Base-by-base conservation (phyloP, 1,140 invertebrate genomes). In the Aphis craccivora region DNA sequence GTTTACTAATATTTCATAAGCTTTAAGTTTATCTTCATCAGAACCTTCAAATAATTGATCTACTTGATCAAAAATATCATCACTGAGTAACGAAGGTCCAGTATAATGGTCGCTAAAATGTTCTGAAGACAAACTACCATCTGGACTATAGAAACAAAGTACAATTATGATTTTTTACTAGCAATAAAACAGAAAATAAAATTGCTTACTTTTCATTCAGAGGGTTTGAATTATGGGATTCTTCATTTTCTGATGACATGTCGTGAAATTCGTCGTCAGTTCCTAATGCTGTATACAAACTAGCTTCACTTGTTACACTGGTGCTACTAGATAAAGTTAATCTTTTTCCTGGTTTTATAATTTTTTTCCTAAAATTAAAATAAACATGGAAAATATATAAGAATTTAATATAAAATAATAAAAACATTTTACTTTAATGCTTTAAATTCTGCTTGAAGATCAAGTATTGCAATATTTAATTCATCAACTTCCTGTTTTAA, bases 401-500 rank as follows among this genome's bases (percentile, higher is more conserved):
- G 37, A 7, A 81, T 76, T 9, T 81, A 37, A 83, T 7, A 51
- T 81, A 6, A 51, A 67, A 51, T 48, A 91, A 30, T 51, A 92
- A 37, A 83, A 83, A 48, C 22, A 92, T 83, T 94, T 94, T 96
- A 95, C 94, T 95, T 95, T n/a, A 96, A 94, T 23, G 95, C 94
- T 94, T 96, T 95, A 37, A 96, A 94, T 94, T 97, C 96, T 89
- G 95, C 94, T 93, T 95, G 95, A 94, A 96, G 95, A 40, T 95
- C 95, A 9, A 95, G 94, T 23, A 97, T 95, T 94, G 96, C 96
- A 76, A 95, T 95, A 92, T 96, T 96, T 45, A 96, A 94, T 30
- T 95, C 95, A 37, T 95, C 95, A 25, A 97, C 95, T 94, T 97
- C 96, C 94, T 95, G 95, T 90, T 94, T 94, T 30, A 94, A 60